Evolutionary conservation across 2,888 invertebrate species (phyloP).

Genomic region (Unio pictorum): DNA sequence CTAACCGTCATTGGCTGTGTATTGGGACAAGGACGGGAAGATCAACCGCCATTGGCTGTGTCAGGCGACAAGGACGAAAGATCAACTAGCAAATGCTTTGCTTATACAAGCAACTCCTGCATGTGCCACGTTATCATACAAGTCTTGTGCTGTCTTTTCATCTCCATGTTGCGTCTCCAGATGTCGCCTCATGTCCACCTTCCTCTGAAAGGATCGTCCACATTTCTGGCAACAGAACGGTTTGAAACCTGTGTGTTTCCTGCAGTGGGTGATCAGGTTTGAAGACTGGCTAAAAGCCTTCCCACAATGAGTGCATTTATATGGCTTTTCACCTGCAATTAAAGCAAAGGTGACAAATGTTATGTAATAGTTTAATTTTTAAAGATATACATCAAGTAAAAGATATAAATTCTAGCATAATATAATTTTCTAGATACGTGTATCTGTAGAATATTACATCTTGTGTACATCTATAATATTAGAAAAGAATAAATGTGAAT

Average conservation of each 20-base stretch:
- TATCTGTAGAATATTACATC: neutral
- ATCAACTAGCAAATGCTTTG: too few relatives aligned
- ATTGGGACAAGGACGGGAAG: too few relatives aligned
- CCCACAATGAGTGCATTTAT: constrained; percentile 98
- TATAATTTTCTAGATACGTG: neutral
- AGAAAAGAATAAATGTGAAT: too few relatives aligned
- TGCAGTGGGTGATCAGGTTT: constrained; percentile 93
- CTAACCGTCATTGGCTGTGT: too few relatives aligned
- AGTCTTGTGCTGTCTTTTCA: constrained; percentile 31
- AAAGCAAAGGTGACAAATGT: neutral
- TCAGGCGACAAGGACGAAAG: too few relatives aligned
- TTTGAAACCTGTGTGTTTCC: constrained; percentile 99
- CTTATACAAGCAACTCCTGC: too few relatives aligned
- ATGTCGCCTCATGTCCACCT: constrained; percentile 92
- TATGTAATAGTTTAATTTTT: too few relatives aligned
- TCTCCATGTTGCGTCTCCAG: constrained; percentile 91
- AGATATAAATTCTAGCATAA: neutral
- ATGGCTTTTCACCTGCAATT: constrained; percentile 94
- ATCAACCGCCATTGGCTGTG: too few relatives aligned
- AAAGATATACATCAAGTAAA: neutral
- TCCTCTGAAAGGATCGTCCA: constrained; percentile 86
- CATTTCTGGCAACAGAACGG: constrained; percentile 97
- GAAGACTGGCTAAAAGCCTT: constrained; percentile 99
- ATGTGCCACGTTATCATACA: constrained; percentile 5
- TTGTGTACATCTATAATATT: neutral